Percentiles rank a stretch among this genome's conserved stretches.
Conservation (phyloP, 2,113 vertebrate genomes). For the Nycticryphes semicollaris region DNA sequence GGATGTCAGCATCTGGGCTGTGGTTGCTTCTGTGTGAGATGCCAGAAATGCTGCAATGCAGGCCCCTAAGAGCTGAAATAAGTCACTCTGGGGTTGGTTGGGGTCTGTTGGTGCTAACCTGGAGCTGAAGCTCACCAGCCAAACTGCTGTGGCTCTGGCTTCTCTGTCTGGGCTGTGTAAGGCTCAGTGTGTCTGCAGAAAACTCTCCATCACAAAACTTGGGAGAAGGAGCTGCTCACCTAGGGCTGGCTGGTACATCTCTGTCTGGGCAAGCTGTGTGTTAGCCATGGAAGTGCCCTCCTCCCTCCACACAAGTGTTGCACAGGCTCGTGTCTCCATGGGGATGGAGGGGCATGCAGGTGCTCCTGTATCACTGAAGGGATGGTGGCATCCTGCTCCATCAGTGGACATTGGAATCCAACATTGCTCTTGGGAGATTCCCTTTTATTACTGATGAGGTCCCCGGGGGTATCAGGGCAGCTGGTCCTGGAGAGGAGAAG, state of each 20-base stretch:
- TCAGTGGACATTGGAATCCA: accelerated
- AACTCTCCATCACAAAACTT: accelerated
- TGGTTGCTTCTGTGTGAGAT: not conserved
- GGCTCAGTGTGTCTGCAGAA: accelerated
- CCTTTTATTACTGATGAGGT: accelerated
- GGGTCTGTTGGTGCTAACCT: not conserved
- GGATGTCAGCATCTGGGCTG: not conserved
- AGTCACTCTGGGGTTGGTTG: accelerated
- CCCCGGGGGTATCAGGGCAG: not conserved
- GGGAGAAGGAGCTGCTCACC: not conserved
- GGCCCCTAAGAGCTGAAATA: not conserved
- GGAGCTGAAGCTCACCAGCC: not conserved
- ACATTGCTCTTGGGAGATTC: accelerated
- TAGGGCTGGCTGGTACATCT: not conserved
- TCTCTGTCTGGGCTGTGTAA: not conserved
- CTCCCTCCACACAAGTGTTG: accelerated
- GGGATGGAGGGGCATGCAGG: accelerated
- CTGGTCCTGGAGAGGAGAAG: not conserved
- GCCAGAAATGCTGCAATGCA: not conserved
- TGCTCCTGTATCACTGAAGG: not conserved
- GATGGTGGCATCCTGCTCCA: not conserved
- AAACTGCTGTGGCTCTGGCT: not conserved
- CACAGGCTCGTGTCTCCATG: not conserved
- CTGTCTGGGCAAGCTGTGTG: not conserved
- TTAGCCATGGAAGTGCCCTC: not conserved